A percentile compares a stretch with the other conserved stretches of the same genome.
Conservation (phyloP, 37 sponge, comb jelly and placozoan genomes). For the Axinella damicornis region DNA sequence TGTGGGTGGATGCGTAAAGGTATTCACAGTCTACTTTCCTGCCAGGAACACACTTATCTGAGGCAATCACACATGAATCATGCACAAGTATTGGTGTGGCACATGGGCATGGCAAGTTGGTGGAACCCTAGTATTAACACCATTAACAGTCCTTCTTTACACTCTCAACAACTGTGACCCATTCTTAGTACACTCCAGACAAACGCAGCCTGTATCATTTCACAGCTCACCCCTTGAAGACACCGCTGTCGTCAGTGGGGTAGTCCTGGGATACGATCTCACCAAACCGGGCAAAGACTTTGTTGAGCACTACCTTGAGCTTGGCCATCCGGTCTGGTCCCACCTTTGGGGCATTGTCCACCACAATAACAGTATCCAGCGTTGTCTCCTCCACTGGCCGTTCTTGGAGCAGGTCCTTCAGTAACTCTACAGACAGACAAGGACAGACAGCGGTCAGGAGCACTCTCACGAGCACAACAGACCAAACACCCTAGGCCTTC, state of each 20-base stretch:
- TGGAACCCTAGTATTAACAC: too few relatives aligned
- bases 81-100: too few relatives aligned
- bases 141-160: too few relatives aligned
- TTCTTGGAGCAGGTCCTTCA: conserved; percentile 59
- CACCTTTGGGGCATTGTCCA: conserved; percentile 95
- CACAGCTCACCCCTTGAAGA: conserved; percentile 93
- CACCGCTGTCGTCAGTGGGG: conserved; percentile 80
- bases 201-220: too few relatives aligned
- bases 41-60: too few relatives aligned
- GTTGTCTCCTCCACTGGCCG: conserved; percentile 69
- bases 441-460: not conserved
- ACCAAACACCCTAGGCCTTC: not conserved
- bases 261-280: conserved; percentile 77
- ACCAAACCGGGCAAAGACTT: conserved; percentile 92
- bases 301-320: conserved; percentile 84
- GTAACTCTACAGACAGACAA: conserved; percentile 50
- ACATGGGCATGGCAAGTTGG: too few relatives aligned
- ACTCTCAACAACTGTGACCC: too few relatives aligned
- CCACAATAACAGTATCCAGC: conserved; percentile 78
- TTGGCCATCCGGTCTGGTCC: conserved; percentile 84
- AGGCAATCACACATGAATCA: too few relatives aligned
- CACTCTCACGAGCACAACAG: not conserved
- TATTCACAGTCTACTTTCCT: too few relatives aligned
- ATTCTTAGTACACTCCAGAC: too few relatives aligned
- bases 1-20: too few relatives aligned